Base-by-base conservation (phyloP, 2,113 vertebrate species). In the Anas platyrhynchos region DNA sequence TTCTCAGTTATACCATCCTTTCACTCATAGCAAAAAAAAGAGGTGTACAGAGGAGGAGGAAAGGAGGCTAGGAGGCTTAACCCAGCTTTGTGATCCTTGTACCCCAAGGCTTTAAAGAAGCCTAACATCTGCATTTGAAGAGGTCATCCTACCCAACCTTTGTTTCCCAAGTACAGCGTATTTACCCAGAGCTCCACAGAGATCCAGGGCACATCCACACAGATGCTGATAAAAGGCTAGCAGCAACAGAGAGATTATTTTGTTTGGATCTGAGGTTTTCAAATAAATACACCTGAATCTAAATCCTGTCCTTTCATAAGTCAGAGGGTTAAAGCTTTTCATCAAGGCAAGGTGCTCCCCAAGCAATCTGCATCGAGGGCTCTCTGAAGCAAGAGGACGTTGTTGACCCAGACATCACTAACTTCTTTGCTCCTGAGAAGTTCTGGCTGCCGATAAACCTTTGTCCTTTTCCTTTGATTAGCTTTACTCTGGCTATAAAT, bases 391-490 rank as follows among this genome's bases (percentile, higher is more conserved):
- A 59, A 22, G 27, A 78, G 83, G 86, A 84, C 6, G 9, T 34
- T 94, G 73, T 89, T 89, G 92, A 93, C 77, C 74, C 91, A 84
- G 83, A 86, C 81, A 41, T 82, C 81, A 8, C 83, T 73, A 69
- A 89, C 77, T 89, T 91, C 83, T 79, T 83, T 76, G 50, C 91
- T 94, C 92, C 84, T 21, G 32, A 94, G 86, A 94, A 96, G 83
- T 94, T 95, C 92, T 92, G 62, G 41, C 74, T 89, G 81, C 84
- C 83, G 86, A 94, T 94, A 94, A 96, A 92, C 91, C 92, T 96
- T 93, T 93, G 91, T 94, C 91, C 92, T 92, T 92, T 94, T 88
- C 62, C 86, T 95, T 96, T 96, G 96, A 96, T 93, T 93, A 94
- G 86, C 82, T 95, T 94, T 88, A 84, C 66, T 91, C 86, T 52